phyloP scores from a whole-genome alignment of 2,113 vertebrate genomes.

The Elephantulus edwardii region DNA sequence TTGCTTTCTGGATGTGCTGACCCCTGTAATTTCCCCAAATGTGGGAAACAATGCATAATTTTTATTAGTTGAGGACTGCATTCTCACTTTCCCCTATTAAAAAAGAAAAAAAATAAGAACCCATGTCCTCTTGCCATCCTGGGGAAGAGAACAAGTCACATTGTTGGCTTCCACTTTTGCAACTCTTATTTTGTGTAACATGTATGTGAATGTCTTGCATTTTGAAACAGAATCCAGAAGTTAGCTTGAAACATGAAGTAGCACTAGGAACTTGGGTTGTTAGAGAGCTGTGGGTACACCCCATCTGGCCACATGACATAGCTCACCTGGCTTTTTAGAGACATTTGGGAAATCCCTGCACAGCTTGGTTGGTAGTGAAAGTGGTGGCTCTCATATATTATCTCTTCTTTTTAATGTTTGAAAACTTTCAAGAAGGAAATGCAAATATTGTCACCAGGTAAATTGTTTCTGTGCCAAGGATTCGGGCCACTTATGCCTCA shows the following conservation, averaged over 20 bases:
- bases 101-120: no score
- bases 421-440: constrained; percentile 37
- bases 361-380: background rate
- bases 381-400: background rate
- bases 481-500: background rate
- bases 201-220: background rate
- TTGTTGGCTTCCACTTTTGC: background rate
- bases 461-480: background rate
- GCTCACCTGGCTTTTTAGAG: background rate
- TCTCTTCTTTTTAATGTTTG: background rate
- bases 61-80: no score
- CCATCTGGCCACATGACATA: constrained; percentile 14
- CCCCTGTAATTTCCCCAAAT: no score
- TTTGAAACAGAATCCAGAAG: constrained; percentile 28
- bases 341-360: background rate
- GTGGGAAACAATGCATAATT: background rate
- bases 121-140: no score
- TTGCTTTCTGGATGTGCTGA: no score
- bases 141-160: no score
- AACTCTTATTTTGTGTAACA: background rate
- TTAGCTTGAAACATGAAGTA: background rate
- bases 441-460: background rate
- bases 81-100: no score
- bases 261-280: background rate
- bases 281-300: background rate